Evolutionary conservation across 2,888 invertebrate genomes (phyloP).

Genomic region (Lithophane leautieri): DNA sequence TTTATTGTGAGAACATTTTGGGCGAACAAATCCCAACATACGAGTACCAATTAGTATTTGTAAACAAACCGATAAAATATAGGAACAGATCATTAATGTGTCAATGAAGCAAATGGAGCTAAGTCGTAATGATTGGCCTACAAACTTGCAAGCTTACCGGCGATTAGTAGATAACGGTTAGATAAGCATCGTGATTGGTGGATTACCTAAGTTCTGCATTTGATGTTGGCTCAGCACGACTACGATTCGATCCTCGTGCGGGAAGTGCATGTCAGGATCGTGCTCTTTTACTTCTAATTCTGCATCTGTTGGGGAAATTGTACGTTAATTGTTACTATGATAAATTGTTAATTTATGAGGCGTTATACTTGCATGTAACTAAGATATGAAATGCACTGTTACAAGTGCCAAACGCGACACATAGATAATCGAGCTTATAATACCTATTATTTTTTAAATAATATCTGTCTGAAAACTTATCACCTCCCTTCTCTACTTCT

Average conservation of each 20-base stretch:
- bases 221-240: slow-evolving; percentile 84
- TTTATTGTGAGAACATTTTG: not conserved
- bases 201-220: slow-evolving; percentile 83
- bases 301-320: slow-evolving; percentile 68
- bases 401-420: not conserved
- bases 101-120: slow-evolving; percentile 8
- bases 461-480: not conserved
- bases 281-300: slow-evolving; percentile 71
- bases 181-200: slow-evolving; percentile 35
- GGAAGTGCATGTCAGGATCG: slow-evolving; percentile 64
- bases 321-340: not conserved
- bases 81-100: slow-evolving; percentile 29
- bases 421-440: too few species aligned
- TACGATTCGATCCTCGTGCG: slow-evolving; percentile 76
- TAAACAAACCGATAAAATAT: slow-evolving; percentile 34
- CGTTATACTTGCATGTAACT: not conserved
- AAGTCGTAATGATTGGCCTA: slow-evolving; percentile 16
- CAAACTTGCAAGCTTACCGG: slow-evolving; percentile 26
- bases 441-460: too few species aligned
- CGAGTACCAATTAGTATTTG: not conserved
- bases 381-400: not conserved
- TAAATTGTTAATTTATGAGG: not conserved
- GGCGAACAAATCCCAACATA: not conserved
- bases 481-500: too few species aligned
- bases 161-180: slow-evolving; percentile 26